Evolutionary conservation across 2,113 vertebrate species (phyloP).

Genomic region (Nansenia antarctica): DNA sequence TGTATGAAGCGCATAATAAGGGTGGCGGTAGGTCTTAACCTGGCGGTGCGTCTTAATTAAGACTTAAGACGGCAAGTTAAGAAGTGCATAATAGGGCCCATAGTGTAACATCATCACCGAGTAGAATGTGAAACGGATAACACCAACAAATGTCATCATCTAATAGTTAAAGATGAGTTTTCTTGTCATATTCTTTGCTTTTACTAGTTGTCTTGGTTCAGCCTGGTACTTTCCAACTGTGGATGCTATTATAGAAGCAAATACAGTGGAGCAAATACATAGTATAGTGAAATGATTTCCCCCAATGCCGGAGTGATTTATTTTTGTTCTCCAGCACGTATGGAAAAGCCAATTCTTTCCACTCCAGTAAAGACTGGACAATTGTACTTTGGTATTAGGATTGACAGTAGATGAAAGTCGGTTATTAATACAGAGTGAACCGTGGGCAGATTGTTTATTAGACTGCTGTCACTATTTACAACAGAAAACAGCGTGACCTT

Average conservation of each 20-base stretch:
- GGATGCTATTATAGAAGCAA: background rate
- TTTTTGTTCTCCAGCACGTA: constrained; percentile 48
- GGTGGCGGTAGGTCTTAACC: no score
- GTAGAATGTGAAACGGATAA: no score
- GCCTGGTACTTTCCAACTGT: background rate
- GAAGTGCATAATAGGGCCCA: no score
- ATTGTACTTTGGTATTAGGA: constrained; percentile 76
- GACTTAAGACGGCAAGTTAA: no score
- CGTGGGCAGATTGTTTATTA: constrained; percentile 78
- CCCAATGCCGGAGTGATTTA: constrained; percentile 34
- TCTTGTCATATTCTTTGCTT: no score
- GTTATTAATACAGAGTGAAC: constrained; percentile 77
- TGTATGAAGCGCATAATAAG: no score
- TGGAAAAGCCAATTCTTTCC: constrained; percentile 69
- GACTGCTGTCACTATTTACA: constrained; percentile 75
- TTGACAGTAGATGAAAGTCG: constrained; percentile 77
- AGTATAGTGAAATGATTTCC: constrained; percentile 34
- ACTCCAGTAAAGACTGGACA: constrained; percentile 72
- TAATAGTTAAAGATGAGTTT: no score
- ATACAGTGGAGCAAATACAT: constrained; percentile 17
- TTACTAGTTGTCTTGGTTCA: background rate
- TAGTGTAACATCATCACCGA: no score
- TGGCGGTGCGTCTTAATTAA: no score
- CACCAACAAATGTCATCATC: no score
- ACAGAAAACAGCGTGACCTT: constrained; percentile 54